Base-by-base conservation (phyloP, 2,888 invertebrate species). In the Gerosis bhagava region DNA sequence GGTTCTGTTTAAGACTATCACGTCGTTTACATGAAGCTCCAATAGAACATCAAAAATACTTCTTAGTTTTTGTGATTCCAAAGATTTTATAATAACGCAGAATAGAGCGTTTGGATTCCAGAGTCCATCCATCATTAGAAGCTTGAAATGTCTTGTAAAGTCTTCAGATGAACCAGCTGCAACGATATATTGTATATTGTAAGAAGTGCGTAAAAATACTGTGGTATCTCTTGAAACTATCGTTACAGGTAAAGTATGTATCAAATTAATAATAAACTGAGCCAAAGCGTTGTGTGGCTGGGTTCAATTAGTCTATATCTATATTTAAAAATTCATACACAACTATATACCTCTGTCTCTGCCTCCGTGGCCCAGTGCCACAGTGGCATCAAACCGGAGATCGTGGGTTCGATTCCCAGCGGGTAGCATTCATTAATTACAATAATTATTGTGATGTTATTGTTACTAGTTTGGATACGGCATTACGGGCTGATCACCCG, bases 31-130 rank as follows among this genome's bases (percentile, higher is more conserved):
- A 32, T 65, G 73, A 6, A 54, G 15, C 3, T 42, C 41, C 4
- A 80, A 49, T 4, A 81, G 50, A 15, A 53, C 48, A 32, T 75
- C 56, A 42, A 83, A 80, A 1, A 81, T 57, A 10, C 46, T 16
- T 5, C 39, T 42, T 1, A 77, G 50, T 3, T 67, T 49, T 1
- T 34, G 3, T 1, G 32, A 16, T 3, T 49, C 21, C 0, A 77
- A 46, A 2, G 42, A 21, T 22, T 62, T 43, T 2, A 80, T 49
- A 1, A 73, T 35, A 4, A 80, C 57, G 5, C 75, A 50, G 39
- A 76, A 70, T 13, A 59, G 56, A 2, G 65, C 64, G 11, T 60
- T 49, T 0, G 79, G 79, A 36, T 67, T 69, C 80, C 80, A 80
- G 0, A 56, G 39, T 0, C 48, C 15, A 10, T 73, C 73, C 15